Evolutionary conservation across 2,113 vertebrate species (phyloP).

Genomic region (Cranoglanis bouderius): DNA sequence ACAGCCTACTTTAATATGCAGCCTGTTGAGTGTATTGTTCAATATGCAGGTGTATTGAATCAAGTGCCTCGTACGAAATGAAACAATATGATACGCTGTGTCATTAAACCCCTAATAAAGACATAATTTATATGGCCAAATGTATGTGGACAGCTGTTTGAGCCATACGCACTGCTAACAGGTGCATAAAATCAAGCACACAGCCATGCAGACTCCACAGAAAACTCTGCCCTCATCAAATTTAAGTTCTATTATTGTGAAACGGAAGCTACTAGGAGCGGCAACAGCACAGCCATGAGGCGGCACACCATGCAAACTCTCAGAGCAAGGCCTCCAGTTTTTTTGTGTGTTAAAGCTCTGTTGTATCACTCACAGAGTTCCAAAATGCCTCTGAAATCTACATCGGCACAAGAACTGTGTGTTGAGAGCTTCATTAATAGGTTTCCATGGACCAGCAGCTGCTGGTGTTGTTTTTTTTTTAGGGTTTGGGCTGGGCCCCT

Average conservation of each 20-base stretch:
- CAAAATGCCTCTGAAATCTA: neutral
- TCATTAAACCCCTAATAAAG: neutral
- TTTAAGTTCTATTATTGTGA: neutral
- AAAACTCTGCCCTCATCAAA: neutral
- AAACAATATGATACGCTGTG: neutral
- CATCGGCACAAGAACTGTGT: neutral
- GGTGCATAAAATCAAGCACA: neutral
- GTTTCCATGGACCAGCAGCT: neutral
- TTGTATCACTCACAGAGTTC: neutral
- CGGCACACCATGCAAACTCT: too few relatives aligned
- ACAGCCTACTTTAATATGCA: too few relatives aligned
- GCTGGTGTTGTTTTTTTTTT: neutral
- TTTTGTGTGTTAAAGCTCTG: neutral
- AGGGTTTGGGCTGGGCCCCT: neutral
- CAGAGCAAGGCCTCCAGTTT: too few relatives aligned
- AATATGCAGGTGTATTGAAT: neutral
- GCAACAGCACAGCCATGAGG: neutral
- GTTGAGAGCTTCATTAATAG: neutral
- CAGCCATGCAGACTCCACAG: neutral
- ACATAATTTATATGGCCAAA: neutral
- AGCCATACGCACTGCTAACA: neutral
- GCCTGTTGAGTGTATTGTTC: neutral
- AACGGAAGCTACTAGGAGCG: neutral
- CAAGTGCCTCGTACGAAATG: neutral
- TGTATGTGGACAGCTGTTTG: neutral